A percentile compares a stretch with the other conserved stretches of the same genome.
Conservation (phyloP, 2,888 invertebrate genomes). For the Lutraria lutraria region DNA sequence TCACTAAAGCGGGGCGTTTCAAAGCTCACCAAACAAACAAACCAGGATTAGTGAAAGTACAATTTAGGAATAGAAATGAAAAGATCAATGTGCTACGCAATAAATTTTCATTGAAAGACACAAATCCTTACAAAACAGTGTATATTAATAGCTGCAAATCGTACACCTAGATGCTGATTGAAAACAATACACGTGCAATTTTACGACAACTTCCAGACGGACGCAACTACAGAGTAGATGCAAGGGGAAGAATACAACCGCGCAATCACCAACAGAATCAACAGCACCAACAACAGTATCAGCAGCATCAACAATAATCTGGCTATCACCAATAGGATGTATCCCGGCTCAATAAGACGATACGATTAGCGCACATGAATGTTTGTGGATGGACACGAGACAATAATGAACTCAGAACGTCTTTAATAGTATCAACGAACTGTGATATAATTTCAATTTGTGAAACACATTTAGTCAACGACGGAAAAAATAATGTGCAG, state of each 20-base stretch:
- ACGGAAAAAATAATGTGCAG: conserved; percentile 22
- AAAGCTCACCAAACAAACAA: neutral
- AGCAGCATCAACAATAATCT: no score
- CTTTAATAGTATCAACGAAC: conserved; percentile 9
- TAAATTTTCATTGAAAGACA: conserved; percentile 3
- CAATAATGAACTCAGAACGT: conserved; percentile 42
- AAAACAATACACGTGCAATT: conserved; percentile 7
- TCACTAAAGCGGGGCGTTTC: neutral
- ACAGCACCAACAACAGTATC: conserved; percentile 19
- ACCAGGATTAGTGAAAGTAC: conserved; percentile 27
- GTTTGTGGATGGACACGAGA: conserved; percentile 61
- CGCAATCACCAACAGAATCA: neutral
- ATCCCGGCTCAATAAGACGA: conserved; percentile 21
- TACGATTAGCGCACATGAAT: conserved; percentile 51
- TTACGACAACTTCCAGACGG: no score
- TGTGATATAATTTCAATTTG: conserved; percentile 49
- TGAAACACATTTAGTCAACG: conserved; percentile 41
- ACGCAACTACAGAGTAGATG: conserved; percentile 24
- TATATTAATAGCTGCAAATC: conserved; percentile 35
- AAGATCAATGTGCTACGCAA: conserved; percentile 17
- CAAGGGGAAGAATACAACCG: neutral
- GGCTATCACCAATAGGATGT: conserved; percentile 30
- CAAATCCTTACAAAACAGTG: neutral
- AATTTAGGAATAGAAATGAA: neutral
- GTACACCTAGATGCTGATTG: conserved; percentile 28